Base-by-base conservation (phyloP, 1,140 invertebrate genomes). In the Rhagoletis zephyria region DNA sequence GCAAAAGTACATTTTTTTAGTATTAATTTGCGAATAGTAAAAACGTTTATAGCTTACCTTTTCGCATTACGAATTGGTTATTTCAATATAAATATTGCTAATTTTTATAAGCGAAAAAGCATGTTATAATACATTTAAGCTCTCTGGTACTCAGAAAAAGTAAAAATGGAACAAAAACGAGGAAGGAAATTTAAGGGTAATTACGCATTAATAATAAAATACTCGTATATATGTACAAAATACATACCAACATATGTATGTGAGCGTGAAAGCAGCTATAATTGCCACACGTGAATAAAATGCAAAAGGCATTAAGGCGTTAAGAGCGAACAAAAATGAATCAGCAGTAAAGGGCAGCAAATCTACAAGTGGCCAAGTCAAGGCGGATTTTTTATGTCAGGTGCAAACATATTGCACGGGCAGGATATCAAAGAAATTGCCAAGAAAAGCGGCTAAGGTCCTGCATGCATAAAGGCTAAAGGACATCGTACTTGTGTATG, bases 401-500 rank as follows among this genome's bases (percentile, higher is more conserved):
- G 67, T 42, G 67, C 67, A 74, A 74, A 74, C 67, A 81, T 81
- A 56, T 81, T 81, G 48, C 42, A 6, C 48, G 56, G 74, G 16
- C 48, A 81, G 74, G 48, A 81, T 56, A 81, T 81, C 48, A 81
- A 81, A 81, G 74, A 51, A 81, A 81, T 81, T 81, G 19, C 74
- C 48, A 56, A 81, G 74, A n/a, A 81, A 81, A 51, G 45, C 16
- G 4, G 9, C 74, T 56, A 9, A 77, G 48, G 0, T n/a, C 45
- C 16, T 51, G 74, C 14, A 16, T 19, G 16, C 48, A 30, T 19
- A 19, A 30, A 7, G 74, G 51, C 74, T 51, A 56, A 56, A 56
- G 48, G 7, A 81, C n/a, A n/a, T 81, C 51, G 51, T 56, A 30
- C 30, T 30, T 30, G 30, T 30, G 30, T 30, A 30, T 30, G 30